phyloP scores from a whole-genome alignment of 2,797 vertebrate genomes.

The Danio jaintianensis region DNA sequence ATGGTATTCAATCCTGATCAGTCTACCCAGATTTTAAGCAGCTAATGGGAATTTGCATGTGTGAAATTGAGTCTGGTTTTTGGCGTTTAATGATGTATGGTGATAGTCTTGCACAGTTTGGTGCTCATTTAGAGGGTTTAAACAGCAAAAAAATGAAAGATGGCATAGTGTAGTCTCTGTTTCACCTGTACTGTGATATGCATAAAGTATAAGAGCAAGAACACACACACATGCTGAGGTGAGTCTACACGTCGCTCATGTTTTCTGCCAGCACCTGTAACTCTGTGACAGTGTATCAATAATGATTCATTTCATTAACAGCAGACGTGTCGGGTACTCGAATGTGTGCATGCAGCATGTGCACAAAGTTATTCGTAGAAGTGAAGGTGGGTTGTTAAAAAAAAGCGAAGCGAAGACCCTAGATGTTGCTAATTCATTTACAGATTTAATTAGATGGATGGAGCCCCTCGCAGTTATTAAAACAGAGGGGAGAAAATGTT shows the following conservation, averaged over 20 bases:
- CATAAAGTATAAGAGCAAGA: neutral
- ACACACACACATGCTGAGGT: constrained; percentile 14
- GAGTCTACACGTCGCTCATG: constrained; percentile 39
- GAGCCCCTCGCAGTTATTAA: constrained; percentile 83
- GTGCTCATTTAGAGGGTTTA: neutral
- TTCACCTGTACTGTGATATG: neutral
- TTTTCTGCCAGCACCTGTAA: constrained; percentile 48
- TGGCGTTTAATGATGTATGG: neutral
- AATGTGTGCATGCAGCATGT: constrained; percentile 51
- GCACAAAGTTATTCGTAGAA: constrained; percentile 67
- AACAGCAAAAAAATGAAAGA: neutral
- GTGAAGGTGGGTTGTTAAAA: constrained; percentile 73
- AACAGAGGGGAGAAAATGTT: constrained; percentile 81
- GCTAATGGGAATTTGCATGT: neutral
- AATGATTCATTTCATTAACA: constrained; percentile 63
- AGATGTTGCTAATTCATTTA: constrained; percentile 88
- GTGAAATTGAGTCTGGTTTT: neutral
- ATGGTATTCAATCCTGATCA: neutral
- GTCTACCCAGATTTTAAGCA: neutral
- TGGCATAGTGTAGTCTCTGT: neutral
- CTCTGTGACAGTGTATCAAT: constrained; percentile 60
- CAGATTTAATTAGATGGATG: constrained; percentile 89
- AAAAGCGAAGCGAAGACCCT: constrained; percentile 74
- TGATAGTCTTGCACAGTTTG: neutral
- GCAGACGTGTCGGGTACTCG: constrained; percentile 40